Evolutionary conservation across 2,888 invertebrate species (phyloP).

Genomic region (Drosophila prostipennis): DNA sequence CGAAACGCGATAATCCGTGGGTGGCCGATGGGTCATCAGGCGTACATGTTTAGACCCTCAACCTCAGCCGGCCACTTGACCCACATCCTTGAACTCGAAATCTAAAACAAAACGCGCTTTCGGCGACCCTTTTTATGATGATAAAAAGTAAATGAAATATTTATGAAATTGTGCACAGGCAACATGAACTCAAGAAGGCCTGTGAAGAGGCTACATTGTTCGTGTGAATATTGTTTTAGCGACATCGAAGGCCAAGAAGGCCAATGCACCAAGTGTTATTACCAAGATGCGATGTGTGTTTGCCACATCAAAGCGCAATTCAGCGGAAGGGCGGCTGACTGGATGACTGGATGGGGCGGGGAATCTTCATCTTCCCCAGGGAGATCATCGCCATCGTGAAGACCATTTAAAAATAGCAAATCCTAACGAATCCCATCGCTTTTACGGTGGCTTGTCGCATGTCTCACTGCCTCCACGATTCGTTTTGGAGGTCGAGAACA

Average conservation of each 20-base stretch:
- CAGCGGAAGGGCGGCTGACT: background rate
- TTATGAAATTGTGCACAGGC: slow-evolving; percentile 42
- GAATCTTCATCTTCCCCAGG: slow-evolving; percentile 6
- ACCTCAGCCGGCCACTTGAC: slow-evolving; percentile 18
- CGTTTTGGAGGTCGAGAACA: slow-evolving; percentile 1
- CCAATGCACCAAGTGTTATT: slow-evolving; percentile 32
- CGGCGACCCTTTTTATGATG: slow-evolving; percentile 44
- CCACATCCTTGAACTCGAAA: slow-evolving; percentile 55
- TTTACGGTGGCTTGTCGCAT: slow-evolving; percentile 30
- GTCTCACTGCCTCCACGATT: slow-evolving; percentile 4
- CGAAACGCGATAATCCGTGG: background rate
- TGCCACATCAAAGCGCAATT: slow-evolving; percentile 1
- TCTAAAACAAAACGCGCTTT: slow-evolving; percentile 29
- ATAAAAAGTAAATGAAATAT: slow-evolving; percentile 47
- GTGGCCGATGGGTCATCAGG: background rate
- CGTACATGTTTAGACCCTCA: slow-evolving; percentile 4
- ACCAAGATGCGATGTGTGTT: slow-evolving; percentile 19
- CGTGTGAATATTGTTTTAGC: slow-evolving; percentile 24
- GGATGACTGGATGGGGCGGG: background rate
- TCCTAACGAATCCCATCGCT: slow-evolving; percentile 16
- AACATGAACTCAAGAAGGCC: slow-evolving; percentile 10
- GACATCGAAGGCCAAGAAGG: slow-evolving; percentile 29
- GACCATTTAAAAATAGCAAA: slow-evolving; percentile 32
- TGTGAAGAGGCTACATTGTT: slow-evolving; percentile 32
- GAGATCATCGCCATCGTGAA: slow-evolving; percentile 18